Conservation (phyloP, 2,888 invertebrate species). For the Notodromas monacha region DNA sequence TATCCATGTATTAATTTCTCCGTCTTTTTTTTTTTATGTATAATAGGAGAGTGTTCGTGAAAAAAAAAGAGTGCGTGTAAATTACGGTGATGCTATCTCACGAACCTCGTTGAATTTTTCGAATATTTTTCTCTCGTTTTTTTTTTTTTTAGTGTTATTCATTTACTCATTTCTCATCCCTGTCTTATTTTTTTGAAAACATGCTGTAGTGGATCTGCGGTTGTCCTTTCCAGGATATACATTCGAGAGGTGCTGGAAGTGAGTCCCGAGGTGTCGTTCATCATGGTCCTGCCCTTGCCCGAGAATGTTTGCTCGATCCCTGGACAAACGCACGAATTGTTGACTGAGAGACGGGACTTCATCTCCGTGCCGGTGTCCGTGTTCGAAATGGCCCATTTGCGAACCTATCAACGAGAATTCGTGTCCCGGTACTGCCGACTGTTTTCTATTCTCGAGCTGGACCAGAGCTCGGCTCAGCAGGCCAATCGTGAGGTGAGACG, state of each 20-base stretch:
- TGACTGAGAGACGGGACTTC: slow-evolving; percentile 49
- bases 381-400: slow-evolving; percentile 66
- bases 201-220: neutral
- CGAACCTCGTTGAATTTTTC: too few species aligned
- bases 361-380: slow-evolving; percentile 65
- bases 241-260: slow-evolving; percentile 77
- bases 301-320: slow-evolving; percentile 62
- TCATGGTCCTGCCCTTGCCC: slow-evolving; percentile 64
- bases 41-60: too few species aligned
- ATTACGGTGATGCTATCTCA: too few species aligned
- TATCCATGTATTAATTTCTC: too few species aligned
- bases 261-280: slow-evolving; percentile 55
- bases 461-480: slow-evolving; percentile 63
- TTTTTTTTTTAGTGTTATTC: too few species aligned
- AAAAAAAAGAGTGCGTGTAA: too few species aligned
- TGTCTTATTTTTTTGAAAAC: neutral
- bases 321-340: slow-evolving; percentile 47
- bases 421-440: slow-evolving; percentile 65
- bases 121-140: too few species aligned
- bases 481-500: slow-evolving; percentile 38
- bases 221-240: slow-evolving; percentile 28
- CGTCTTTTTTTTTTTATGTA: too few species aligned
- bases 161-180: neutral
- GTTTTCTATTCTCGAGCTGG: slow-evolving; percentile 70
- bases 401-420: slow-evolving; percentile 66